These are phyloP conservation scores for Gymnocheta viridis DNA, from an alignment of 2,888 invertebrate species.

Conservation along the genomic window DNA sequence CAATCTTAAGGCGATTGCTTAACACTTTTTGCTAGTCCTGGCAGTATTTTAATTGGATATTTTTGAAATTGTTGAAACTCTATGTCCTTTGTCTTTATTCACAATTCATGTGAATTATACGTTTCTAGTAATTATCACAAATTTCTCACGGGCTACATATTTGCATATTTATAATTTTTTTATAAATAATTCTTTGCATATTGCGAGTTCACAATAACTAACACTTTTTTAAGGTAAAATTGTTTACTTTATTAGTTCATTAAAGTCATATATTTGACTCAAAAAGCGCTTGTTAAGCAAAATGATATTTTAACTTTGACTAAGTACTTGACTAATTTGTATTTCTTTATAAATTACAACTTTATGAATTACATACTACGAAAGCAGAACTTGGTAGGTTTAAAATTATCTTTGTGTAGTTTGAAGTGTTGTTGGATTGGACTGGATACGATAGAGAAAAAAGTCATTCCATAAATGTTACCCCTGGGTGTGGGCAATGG, in stretches of 20 bases:
- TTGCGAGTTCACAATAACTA: not conserved
- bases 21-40: too few relatives aligned
- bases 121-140: not conserved
- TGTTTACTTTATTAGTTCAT: not conserved
- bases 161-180: too few relatives aligned
- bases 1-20: too few relatives aligned
- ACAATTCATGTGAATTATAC: too few relatives aligned
- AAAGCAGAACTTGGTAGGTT: not conserved
- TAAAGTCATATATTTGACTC: not conserved
- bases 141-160: not conserved
- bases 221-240: too few relatives aligned
- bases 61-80: too few relatives aligned
- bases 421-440: not conserved
- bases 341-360: constrained; percentile 6
- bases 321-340: constrained; percentile 43
- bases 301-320: constrained; percentile 51
- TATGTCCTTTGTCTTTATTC: too few relatives aligned
- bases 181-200: not conserved
- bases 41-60: too few relatives aligned
- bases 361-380: not conserved
- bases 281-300: constrained; percentile 10
- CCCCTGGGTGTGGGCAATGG: constrained; percentile 43
- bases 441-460: not conserved
- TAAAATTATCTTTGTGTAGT: not conserved
- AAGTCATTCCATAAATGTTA: constrained; percentile 41